Base-by-base conservation (phyloP, 2,797 vertebrate species). In the Galagoides demidoff region DNA sequence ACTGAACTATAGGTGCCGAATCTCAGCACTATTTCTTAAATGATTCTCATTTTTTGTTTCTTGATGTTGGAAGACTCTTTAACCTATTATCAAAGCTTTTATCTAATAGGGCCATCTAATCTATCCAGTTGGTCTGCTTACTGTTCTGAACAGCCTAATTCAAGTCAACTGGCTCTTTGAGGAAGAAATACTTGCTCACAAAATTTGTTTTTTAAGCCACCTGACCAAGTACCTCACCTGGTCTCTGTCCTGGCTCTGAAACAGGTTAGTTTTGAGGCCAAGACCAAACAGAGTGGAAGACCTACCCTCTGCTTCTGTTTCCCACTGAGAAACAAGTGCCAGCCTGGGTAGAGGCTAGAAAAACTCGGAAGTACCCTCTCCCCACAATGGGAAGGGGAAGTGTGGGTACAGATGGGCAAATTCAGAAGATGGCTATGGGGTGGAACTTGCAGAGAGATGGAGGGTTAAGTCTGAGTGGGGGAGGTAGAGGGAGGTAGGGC, bases 151-250 rank as follows among this genome's bases (percentile, higher is more conserved):
- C 7, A 74, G 27, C 4, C 23, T 81, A 52, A 52, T 16, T 92
- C 70, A 76, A 76, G 63, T 57, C 2, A 85, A 9, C 10, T 77
- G 57, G 43, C 79, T 93, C 68, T 82, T 85, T 31, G 27, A 66
- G 29, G 34, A 73, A 85, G 55, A 77, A 85, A 79, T 37, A 61
- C 37, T 82, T 85, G 78, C 31, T 93, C 76, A 86, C 2, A 70
- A 13, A 83, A 83, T 66, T 93, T 12, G 29, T 92, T 76, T 95
- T 85, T n/a, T 89, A 84, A 86, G 85, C 55, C 34, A 66, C 23
- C 6, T 68, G 49, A 88, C 5, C 27, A 93, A 88, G 57, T 19
- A 52, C 9, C 52, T 81, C 25, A 90, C 14, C 25, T 22, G 27
- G 68, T 71, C 34, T 89, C 25, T 94, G 84, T 83, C 52, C 23